Percentiles rank a stretch among this genome's conserved stretches.
Evolutionary conservation across 2,888 invertebrate genomes (phyloP).

Genomic region (Ellobium chinense): DNA sequence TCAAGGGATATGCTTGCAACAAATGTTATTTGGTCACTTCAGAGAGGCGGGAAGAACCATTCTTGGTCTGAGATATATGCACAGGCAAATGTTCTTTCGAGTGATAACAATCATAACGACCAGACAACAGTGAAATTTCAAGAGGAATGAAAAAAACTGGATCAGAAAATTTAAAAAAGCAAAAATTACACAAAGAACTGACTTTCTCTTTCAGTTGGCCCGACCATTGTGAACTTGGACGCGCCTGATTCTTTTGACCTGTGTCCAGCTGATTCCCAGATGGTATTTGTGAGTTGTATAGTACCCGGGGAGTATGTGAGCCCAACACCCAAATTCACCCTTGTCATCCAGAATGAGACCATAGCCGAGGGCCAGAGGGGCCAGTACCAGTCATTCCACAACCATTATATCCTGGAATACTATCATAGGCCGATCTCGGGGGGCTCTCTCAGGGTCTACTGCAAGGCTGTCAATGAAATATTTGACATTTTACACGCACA

Average conservation of each 20-base stretch:
- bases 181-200: too few species aligned
- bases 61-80: too few species aligned
- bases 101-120: too few species aligned
- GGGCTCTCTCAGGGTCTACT: neutral
- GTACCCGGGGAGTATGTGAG: neutral
- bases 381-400: neutral
- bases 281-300: neutral
- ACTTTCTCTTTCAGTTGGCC: too few species aligned
- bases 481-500: neutral
- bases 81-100: too few species aligned
- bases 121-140: too few species aligned
- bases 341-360: neutral
- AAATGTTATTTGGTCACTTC: too few species aligned
- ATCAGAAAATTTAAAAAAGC: too few species aligned
- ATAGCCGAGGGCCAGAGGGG: neutral
- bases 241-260: neutral
- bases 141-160: too few species aligned
- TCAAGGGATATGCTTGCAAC: too few species aligned
- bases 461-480: constrained; percentile 8
- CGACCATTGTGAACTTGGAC: neutral
- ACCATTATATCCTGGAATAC: neutral
- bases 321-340: neutral
- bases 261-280: neutral
- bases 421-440: neutral
- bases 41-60: too few species aligned